phyloP scores from a whole-genome alignment of 2,113 vertebrate genomes.

The Etheostoma spectabile region DNA sequence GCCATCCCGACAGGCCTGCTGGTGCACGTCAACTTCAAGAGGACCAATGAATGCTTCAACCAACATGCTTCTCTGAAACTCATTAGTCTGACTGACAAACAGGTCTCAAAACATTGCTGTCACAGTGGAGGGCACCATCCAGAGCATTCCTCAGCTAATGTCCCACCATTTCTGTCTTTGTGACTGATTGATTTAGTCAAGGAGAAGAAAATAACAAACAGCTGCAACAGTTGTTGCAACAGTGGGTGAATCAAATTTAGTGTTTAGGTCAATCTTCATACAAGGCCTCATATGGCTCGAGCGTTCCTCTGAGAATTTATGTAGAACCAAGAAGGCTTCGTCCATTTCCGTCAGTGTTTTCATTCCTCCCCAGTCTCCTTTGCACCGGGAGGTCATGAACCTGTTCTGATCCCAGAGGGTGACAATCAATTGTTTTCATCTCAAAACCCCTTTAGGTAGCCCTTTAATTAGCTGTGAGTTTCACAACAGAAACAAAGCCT shows the following conservation, averaged over 20 bases:
- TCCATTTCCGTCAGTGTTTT: background rate
- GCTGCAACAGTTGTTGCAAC: background rate
- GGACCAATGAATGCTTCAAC: slow-evolving; percentile 19
- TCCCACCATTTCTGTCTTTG: slow-evolving; percentile 3
- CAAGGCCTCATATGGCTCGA: background rate
- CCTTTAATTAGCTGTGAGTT: background rate
- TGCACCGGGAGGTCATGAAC: background rate
- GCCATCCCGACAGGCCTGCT: slow-evolving; percentile 24
- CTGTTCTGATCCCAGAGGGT: background rate
- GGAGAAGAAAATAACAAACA: background rate
- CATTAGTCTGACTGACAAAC: slow-evolving; percentile 20
- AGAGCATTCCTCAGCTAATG: slow-evolving; percentile 6
- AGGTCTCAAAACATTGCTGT: slow-evolving; percentile 7
- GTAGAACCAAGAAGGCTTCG: background rate
- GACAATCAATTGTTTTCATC: background rate
- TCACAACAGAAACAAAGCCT: background rate
- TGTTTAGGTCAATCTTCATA: background rate
- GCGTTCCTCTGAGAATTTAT: background rate
- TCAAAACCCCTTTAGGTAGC: background rate
- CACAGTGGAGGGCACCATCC: background rate
- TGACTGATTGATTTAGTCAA: background rate
- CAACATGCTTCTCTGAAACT: slow-evolving; percentile 61
- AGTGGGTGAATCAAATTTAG: background rate
- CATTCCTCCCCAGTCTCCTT: background rate
- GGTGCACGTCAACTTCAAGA: slow-evolving; percentile 55